These are phyloP conservation scores for Hypomecis atomaria DNA, from an alignment of 2,888 invertebrate genomes.

Conservation along the genomic window DNA sequence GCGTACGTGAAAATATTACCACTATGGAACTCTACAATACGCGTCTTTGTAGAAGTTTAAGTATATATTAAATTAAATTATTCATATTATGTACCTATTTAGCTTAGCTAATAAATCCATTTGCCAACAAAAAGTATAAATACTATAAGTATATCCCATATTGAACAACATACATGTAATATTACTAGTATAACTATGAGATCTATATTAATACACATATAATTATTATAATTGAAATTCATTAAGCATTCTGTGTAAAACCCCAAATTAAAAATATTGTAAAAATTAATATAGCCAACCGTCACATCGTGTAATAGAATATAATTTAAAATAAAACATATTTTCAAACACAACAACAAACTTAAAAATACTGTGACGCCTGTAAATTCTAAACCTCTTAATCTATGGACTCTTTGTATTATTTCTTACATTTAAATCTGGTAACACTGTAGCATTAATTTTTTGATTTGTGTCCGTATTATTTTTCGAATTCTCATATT, in stretches of 20 bases:
- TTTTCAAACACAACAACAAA: neutral
- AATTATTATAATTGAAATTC: neutral
- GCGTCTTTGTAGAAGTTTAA: too few species aligned
- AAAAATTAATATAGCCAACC: neutral
- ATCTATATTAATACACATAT: constrained; percentile 9
- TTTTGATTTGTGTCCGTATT: constrained; percentile 17
- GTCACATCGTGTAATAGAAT: too few species aligned
- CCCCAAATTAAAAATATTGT: neutral
- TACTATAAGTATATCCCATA: neutral
- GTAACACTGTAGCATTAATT: constrained; percentile 34
- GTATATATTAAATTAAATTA: too few species aligned
- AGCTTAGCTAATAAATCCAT: too few species aligned
- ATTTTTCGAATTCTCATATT: constrained; percentile 46
- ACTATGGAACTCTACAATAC: too few species aligned
- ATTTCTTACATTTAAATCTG: constrained; percentile 43
- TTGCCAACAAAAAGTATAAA: too few species aligned
- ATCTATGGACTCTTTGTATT: constrained; percentile 25
- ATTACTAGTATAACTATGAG: neutral
- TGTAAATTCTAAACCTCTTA: neutral
- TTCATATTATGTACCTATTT: too few species aligned
- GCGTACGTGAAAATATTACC: too few species aligned
- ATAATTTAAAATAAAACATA: neutral
- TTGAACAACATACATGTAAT: neutral
- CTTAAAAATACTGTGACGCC: constrained; percentile 8
- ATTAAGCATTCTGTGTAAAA: constrained; percentile 1